Conservation (phyloP, 2,113 vertebrate species). For the Promerops cafer region DNA sequence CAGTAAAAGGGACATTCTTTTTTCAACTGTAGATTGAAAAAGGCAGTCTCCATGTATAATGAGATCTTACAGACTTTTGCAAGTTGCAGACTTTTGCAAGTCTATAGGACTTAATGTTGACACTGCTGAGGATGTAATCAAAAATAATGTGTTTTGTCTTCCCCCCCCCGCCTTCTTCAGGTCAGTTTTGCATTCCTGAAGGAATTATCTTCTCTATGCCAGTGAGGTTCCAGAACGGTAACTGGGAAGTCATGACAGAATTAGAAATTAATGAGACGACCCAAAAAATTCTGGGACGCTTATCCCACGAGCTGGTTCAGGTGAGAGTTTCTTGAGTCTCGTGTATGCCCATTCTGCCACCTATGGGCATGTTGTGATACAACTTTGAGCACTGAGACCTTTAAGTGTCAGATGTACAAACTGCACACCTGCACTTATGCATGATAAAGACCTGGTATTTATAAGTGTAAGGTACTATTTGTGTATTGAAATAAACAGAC, state of each 20-base stretch:
- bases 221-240: slow-evolving; percentile 76
- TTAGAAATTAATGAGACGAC: slow-evolving; percentile 58
- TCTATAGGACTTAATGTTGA: not conserved
- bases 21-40: not conserved
- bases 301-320: slow-evolving; percentile 72
- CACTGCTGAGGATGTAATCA: not conserved
- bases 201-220: slow-evolving; percentile 86
- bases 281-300: slow-evolving; percentile 56
- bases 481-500: not conserved
- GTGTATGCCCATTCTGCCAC: not conserved
- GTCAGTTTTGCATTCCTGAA: slow-evolving; percentile 76
- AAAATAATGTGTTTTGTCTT: not conserved
- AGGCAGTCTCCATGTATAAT: not conserved
- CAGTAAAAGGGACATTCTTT: not conserved
- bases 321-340: slow-evolving; percentile 48
- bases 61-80: not conserved
- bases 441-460: not conserved
- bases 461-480: not conserved
- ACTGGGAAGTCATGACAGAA: slow-evolving; percentile 71
- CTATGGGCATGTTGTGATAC: not conserved
- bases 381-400: not conserved
- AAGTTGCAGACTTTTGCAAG: not conserved
- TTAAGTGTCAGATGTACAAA: not conserved
- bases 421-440: not conserved
- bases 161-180: slow-evolving; percentile 56